Conservation (phyloP, 1,140 invertebrate genomes). For the Galendromus occidentalis region DNA sequence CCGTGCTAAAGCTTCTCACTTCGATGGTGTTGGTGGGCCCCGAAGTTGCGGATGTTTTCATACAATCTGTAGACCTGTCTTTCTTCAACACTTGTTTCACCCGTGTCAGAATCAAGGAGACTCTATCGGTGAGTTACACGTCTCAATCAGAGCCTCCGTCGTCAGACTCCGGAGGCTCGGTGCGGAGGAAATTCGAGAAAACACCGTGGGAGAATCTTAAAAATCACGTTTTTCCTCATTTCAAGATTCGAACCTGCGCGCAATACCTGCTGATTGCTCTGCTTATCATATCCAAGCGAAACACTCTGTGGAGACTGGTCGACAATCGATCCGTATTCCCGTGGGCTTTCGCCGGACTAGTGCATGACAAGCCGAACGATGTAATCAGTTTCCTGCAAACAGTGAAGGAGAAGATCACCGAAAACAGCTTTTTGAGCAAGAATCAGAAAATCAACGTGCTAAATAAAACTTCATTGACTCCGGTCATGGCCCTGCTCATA, state of each 20-base stretch:
- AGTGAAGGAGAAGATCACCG: neutral
- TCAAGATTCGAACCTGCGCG: neutral
- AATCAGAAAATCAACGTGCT: neutral
- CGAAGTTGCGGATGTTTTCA: constrained; percentile 1
- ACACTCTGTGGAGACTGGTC: neutral
- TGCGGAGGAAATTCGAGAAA: no score
- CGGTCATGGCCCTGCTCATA: neutral
- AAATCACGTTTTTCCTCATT: neutral
- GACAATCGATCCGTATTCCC: neutral
- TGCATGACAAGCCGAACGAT: neutral
- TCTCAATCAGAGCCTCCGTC: neutral
- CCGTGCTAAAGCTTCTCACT: neutral
- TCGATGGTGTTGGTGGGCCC: neutral
- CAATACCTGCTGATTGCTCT: constrained; percentile 1
- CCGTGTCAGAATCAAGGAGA: neutral
- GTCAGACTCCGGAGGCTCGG: no score
- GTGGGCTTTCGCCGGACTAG: constrained; percentile 4
- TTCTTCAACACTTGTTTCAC: constrained; percentile 5
- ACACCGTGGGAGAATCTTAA: no score
- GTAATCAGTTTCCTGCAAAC: constrained; percentile 6
- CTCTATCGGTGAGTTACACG: neutral
- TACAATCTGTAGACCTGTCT: neutral
- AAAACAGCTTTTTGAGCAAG: neutral
- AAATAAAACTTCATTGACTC: neutral
- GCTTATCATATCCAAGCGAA: neutral